Percentiles rank a stretch among this genome's conserved stretches.
Conservation (phyloP, 1,140 invertebrate species). For the Drosophila setifemur region DNA sequence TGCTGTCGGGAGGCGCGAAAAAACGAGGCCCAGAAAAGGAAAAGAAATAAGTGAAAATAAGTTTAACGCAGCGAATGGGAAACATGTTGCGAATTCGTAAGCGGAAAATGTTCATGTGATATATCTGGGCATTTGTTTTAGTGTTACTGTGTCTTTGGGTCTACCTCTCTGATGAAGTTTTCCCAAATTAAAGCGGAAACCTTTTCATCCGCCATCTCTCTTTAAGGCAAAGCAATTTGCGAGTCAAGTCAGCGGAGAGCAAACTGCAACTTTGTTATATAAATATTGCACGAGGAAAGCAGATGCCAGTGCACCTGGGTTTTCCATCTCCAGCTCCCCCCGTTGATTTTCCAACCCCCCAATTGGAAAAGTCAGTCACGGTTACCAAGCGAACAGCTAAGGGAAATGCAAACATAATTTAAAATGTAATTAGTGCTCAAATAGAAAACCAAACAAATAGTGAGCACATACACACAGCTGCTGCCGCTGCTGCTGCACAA, state of each 20-base stretch:
- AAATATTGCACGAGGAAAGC: constrained; percentile 70
- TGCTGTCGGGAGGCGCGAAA: constrained; percentile 38
- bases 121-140: constrained; percentile 27
- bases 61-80: constrained; percentile 20
- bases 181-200: neutral
- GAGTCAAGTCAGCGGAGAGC: constrained; percentile 14
- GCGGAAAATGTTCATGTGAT: constrained; percentile 32
- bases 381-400: constrained; percentile 46
- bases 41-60: constrained; percentile 49
- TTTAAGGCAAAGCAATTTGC: constrained; percentile 59
- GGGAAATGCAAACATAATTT: constrained; percentile 80
- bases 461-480: constrained; percentile 10
- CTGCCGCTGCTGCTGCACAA: neutral
- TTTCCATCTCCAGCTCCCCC: neutral
- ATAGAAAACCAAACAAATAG: constrained; percentile 79
- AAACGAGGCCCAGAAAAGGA: neutral
- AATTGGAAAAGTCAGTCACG: constrained; percentile 48
- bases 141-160: constrained; percentile 12
- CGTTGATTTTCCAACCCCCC: neutral
- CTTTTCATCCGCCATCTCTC: neutral
- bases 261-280: constrained; percentile 70
- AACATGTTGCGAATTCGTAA: constrained; percentile 54
- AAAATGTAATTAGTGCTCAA: constrained; percentile 81
- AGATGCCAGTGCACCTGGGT: constrained; percentile 41
- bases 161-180: neutral